Evolutionary conservation across 2,888 invertebrate genomes (phyloP).

Genomic region (Pachymerium ferrugineum): DNA sequence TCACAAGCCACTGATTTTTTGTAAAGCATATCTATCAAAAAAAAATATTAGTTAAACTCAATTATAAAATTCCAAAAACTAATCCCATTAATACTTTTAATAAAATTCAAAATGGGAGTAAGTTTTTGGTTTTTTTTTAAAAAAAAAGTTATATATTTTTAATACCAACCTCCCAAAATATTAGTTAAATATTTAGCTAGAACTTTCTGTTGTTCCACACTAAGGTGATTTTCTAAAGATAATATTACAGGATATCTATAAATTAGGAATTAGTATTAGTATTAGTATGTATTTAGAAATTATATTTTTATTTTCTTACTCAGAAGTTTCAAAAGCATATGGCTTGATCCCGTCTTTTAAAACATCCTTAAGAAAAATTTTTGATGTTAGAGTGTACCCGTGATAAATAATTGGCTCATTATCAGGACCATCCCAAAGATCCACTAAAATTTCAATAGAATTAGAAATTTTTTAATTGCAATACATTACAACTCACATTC

Average conservation of each 20-base stretch:
- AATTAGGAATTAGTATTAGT: not conserved
- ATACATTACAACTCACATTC: slow-evolving; percentile 52
- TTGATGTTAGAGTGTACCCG: slow-evolving; percentile 52
- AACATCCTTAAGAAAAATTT: slow-evolving; percentile 50
- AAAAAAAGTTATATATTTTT: not conserved
- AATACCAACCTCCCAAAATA: slow-evolving; percentile 16
- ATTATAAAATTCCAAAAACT: too few species aligned
- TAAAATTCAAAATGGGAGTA: not conserved
- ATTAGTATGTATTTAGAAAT: not conserved
- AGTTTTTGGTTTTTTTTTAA: not conserved
- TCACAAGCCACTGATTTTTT: slow-evolving; percentile 47
- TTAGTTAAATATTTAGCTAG: slow-evolving; percentile 7
- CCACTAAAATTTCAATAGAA: slow-evolving; percentile 50
- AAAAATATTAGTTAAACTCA: not conserved
- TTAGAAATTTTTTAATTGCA: not conserved
- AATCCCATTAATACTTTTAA: too few species aligned
- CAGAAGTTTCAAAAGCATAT: slow-evolving; percentile 50
- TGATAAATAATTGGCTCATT: slow-evolving; percentile 58
- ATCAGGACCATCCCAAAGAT: slow-evolving; percentile 56
- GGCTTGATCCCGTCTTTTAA: slow-evolving; percentile 49
- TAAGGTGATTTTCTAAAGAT: slow-evolving; percentile 53
- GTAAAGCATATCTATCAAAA: slow-evolving; percentile 46
- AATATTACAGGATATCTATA: slow-evolving; percentile 50
- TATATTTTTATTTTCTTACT: slow-evolving; percentile 38
- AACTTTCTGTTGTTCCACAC: slow-evolving; percentile 25